Evolutionary conservation across 2,888 invertebrate species (phyloP), one percentile per base, ranked within the genome.

Genomic region (Ennomos quercinarius): DNA sequence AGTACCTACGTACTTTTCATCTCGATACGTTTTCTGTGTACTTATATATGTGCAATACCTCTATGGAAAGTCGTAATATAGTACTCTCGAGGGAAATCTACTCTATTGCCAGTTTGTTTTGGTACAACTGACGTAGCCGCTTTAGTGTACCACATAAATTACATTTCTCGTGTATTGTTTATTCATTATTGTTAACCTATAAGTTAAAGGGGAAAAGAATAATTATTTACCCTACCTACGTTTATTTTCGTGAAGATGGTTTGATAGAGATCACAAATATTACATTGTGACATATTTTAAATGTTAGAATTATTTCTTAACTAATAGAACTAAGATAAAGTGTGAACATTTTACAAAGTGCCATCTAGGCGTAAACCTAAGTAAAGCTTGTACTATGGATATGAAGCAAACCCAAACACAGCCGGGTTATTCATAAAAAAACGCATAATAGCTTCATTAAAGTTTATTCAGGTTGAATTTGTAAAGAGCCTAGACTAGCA

Each of bases 71-170:
- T 82, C 78, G 83, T 86, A 85, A 86, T 86, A 80, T 84, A 82
- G 74, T 68, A 76, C 77, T 77, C 89, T 79, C 86, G 8, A 57
- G 89, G 89, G 89, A 89, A 89, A 89, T 89, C 80, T 82, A 72
- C 79, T 81, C 78, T 85, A 89, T 89, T 83, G 87, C 86, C 80
- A 75, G 84, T 86, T 86, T 86, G 82, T 89, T 86, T 80, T 82
- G n/a, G 83, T 81, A 80, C 77, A 81, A 81, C 82, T 84, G 84
- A 82, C 82, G 78, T 39, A 47, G 60, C 44, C 78, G 73, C 74
- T 80, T 76, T 75, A 77, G 76, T 78, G 79, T 80, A 77, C 76
- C 71, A 70, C 69, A 70, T 77, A 72, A 82, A 73, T 79, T 78
- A 83, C 80, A 70, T 74, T 76, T 68, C 76, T 78, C 44, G 67